Percentiles rank a stretch among this genome's conserved stretches.
These are phyloP conservation scores for Drosophila subpulchrella DNA, from an alignment of 1,140 invertebrate genomes.

Conservation along the genomic window DNA sequence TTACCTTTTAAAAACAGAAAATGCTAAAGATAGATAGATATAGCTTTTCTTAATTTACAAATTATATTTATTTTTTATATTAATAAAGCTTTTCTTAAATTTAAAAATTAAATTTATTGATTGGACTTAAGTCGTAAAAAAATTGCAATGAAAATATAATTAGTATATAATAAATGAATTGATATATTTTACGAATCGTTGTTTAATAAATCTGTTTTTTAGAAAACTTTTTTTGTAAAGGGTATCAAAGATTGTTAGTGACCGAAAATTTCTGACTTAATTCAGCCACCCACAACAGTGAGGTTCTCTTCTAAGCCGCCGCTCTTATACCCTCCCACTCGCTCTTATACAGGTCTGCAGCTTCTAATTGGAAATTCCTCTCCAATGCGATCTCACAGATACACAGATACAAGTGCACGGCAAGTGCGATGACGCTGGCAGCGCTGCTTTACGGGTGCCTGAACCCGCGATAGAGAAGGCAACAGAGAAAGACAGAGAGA, in stretches of 20 bases:
- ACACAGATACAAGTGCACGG: conserved; percentile 33
- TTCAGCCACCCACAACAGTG: conserved; percentile 16
- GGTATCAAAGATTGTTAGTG: no score
- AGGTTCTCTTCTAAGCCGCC: conserved; percentile 23
- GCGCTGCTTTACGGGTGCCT: conserved; percentile 70
- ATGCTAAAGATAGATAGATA: no score
- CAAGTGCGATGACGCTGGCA: conserved; percentile 45
- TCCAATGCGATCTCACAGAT: conserved; percentile 38
- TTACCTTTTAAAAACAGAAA: no score
- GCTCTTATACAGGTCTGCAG: conserved; percentile 44
- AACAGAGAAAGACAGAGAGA: conserved; percentile 1
- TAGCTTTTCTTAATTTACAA: no score
- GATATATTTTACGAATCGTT: neutral
- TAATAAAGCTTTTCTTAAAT: no score
- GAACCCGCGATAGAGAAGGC: conserved; percentile 35
- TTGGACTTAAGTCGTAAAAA: no score
- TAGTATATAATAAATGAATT: no score
- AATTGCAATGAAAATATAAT: no score
- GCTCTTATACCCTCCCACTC: conserved; percentile 16
- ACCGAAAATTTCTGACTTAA: neutral
- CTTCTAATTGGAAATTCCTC: conserved; percentile 47
- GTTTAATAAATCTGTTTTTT: neutral
- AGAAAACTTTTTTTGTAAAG: neutral
- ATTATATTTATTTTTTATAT: no score
- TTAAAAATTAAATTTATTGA: no score